phyloP scores from a whole-genome alignment of 2,888 invertebrate genomes.

The Ptychoptera albimana region DNA sequence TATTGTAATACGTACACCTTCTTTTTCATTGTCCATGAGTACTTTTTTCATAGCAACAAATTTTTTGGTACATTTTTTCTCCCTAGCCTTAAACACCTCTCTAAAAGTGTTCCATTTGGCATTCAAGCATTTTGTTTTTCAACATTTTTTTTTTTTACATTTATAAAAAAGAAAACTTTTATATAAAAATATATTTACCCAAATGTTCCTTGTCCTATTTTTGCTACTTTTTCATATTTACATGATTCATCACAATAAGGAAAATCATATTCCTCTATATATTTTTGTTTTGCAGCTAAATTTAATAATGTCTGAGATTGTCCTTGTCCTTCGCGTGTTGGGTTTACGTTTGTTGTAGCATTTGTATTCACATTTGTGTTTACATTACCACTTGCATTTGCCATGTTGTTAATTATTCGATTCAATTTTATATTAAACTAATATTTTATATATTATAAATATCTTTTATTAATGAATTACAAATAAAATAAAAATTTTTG shows the following conservation, averaged over 20 bases:
- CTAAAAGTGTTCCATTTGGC: conserved; percentile 32
- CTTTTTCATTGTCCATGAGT: conserved; percentile 98
- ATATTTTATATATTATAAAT: too few species aligned
- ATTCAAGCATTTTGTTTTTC: background rate
- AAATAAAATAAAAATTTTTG: too few species aligned
- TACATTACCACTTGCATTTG: too few species aligned
- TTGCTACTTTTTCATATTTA: conserved; percentile 91
- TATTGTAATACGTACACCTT: conserved; percentile 52
- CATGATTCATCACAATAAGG: conserved; percentile 66
- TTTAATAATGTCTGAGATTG: background rate
- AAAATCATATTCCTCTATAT: conserved; percentile 31
- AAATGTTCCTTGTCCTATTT: conserved; percentile 99
- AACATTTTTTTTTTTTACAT: background rate
- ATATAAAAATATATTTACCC: conserved; percentile 48
- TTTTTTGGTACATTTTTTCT: conserved; percentile 69
- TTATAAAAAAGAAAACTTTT: background rate
- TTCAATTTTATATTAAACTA: too few species aligned
- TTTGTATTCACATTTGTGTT: too few species aligned
- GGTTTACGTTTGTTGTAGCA: too few species aligned
- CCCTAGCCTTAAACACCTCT: conserved; percentile 94
- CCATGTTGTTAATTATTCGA: too few species aligned
- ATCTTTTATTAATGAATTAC: too few species aligned
- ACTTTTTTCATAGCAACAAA: conserved; percentile 98
- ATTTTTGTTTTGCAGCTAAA: conserved; percentile 26
- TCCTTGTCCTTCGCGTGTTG: too few species aligned